Evolutionary conservation across 2,888 invertebrate species (phyloP).

Genomic region (Lepidochrysops patricia): DNA sequence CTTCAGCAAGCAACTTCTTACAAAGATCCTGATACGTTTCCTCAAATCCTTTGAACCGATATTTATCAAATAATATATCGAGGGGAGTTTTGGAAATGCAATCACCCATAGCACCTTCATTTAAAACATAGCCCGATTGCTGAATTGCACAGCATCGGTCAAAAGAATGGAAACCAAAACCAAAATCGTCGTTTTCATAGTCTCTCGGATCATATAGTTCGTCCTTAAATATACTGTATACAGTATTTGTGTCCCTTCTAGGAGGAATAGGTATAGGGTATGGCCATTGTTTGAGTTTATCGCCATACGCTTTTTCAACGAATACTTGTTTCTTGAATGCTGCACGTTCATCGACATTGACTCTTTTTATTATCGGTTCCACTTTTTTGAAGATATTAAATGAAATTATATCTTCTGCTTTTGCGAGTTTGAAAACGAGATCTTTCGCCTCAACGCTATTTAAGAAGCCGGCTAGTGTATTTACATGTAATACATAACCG

Average conservation of each 20-base stretch:
- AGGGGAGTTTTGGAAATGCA: constrained; percentile 28
- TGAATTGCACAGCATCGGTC: neutral
- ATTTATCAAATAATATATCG: constrained; percentile 44
- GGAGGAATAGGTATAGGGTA: constrained; percentile 28
- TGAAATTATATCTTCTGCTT: constrained; percentile 35
- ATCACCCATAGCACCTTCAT: neutral
- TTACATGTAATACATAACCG: constrained; percentile 34
- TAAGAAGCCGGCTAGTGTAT: constrained; percentile 35
- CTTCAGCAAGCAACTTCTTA: constrained; percentile 34
- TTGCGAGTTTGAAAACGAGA: constrained; percentile 35
- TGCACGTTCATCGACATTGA: constrained; percentile 31
- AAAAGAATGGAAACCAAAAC: neutral
- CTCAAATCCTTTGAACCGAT: constrained; percentile 41
- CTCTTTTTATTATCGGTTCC: constrained; percentile 41
- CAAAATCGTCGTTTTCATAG: constrained; percentile 13
- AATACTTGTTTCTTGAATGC: constrained; percentile 40
- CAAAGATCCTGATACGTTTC: constrained; percentile 39
- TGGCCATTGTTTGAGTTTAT: constrained; percentile 33
- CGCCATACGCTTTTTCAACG: constrained; percentile 35
- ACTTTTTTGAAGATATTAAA: constrained; percentile 40
- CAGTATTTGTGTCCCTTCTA: constrained; percentile 18
- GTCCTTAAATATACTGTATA: constrained; percentile 34
- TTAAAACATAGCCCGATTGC: no score
- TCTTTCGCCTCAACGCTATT: constrained; percentile 38
- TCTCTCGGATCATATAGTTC: constrained; percentile 21